Evolutionary conservation across 2,888 invertebrate species (phyloP).

Genomic region (Lymantria monacha): DNA sequence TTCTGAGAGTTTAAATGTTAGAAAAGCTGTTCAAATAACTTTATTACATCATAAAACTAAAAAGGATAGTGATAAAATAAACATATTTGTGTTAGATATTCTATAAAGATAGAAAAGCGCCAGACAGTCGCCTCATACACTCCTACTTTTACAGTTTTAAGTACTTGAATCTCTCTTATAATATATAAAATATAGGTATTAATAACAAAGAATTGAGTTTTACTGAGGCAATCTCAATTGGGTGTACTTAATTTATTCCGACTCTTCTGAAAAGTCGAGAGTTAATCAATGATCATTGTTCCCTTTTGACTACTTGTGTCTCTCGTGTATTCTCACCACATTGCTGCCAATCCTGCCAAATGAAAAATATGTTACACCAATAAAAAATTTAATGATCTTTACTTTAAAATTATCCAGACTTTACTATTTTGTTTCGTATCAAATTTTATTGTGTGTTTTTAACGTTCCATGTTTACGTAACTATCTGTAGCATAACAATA

Average conservation of each 20-base stretch:
- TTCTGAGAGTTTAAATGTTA: too few relatives aligned
- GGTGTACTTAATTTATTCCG: constrained; percentile 1
- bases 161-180: too few relatives aligned
- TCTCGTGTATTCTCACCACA: not conserved
- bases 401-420: constrained; percentile 4
- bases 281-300: constrained; percentile 26
- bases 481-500: constrained; percentile 1
- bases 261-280: constrained; percentile 19
- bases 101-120: too few relatives aligned
- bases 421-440: constrained; percentile 3
- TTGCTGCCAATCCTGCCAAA: not conserved
- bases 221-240: too few relatives aligned
- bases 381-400: constrained; percentile 15
- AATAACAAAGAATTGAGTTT: too few relatives aligned
- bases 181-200: too few relatives aligned
- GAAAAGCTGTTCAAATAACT: too few relatives aligned
- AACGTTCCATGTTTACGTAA: constrained; percentile 10
- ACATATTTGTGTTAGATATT: too few relatives aligned
- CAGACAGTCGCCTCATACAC: too few relatives aligned
- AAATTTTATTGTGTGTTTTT: constrained; percentile 13
- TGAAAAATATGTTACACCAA: constrained; percentile 11
- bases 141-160: too few relatives aligned
- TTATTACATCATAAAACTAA: too few relatives aligned
- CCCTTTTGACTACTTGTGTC: constrained; percentile 10
- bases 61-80: too few relatives aligned